Evolutionary conservation across 2,113 vertebrate species (phyloP), one percentile per base, ranked within the genome.

Genomic region (Cromileptes altivelis): DNA sequence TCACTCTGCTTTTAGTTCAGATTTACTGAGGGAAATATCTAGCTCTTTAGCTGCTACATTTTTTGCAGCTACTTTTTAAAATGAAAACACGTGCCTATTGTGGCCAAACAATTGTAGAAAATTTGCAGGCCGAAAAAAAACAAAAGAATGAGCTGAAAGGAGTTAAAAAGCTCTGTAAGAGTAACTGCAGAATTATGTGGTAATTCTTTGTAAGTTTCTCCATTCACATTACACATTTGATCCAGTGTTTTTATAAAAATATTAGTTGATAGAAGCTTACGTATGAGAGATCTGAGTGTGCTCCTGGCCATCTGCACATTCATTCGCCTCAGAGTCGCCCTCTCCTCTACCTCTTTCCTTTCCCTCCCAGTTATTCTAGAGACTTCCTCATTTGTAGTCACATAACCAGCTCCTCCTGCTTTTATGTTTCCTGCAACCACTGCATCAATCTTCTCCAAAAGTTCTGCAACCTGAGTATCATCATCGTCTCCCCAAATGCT

Each of bases 371-470:
- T 67, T 30, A 75, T 69, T 53, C 27, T 68, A 0, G 3, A 60
- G 13, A 79, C 6, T 37, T 68, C 30, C 9, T 87, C 69, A 3
- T 40, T 30, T 23, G 3, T 14, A 3, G 58, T 55, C 75, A 89
- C 37, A 61, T 63, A 87, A 63, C 74, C 76, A 33, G 11, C 63
- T 69, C 78, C 78, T 53, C 58, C 65, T 37, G n/a, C 42, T 40
- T 70, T 56, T 45, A 42, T n/a, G 25, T 78, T 82, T 50, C 30
- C 53, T 52, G 27, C 65, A n/a, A 74, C 57, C 74, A 89, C 58
- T 1, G 7, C 50, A 33, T 84, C 65, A 23, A 90, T 80, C 40
- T 85, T 91, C 65, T 70, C 37, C 12, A 81, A 79, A 47, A 90
- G 82, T 19, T 82, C 65, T 30, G 19, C 25, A 61, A 85, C 85